A percentile compares a stretch with the other conserved stretches of the same genome.
Conservation (phyloP, 2,113 vertebrate genomes). For the Actinemys pallida region DNA sequence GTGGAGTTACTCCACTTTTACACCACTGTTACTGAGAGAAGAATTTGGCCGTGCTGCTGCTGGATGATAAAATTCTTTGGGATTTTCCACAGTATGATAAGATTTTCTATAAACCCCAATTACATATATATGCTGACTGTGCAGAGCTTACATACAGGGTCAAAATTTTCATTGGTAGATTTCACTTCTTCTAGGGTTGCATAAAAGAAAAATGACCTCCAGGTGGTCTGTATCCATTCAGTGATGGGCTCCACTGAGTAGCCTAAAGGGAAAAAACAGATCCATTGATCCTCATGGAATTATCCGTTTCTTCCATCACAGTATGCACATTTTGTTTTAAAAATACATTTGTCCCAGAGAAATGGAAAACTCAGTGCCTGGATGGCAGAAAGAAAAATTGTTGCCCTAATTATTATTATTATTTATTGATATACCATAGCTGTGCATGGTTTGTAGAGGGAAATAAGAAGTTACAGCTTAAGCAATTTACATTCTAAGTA, state of each 20-base stretch:
- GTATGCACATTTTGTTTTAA: neutral
- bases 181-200: conserved; percentile 17
- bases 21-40: neutral
- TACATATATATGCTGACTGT: neutral
- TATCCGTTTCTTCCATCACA: neutral
- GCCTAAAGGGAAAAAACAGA: neutral
- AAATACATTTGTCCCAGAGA: neutral
- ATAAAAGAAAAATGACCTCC: conserved; percentile 16
- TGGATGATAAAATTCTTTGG: neutral
- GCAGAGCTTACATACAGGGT: conserved; percentile 19
- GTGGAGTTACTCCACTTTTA: neutral
- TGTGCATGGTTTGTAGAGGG: neutral
- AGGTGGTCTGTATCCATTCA: neutral
- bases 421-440: neutral
- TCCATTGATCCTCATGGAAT: neutral
- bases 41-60: neutral
- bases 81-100: neutral
- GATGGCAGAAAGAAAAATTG: neutral
- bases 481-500: neutral
- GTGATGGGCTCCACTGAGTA: neutral
- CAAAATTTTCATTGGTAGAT: neutral
- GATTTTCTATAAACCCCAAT: neutral
- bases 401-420: neutral
- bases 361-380: neutral
- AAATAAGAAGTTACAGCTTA: neutral